Evolutionary conservation across 1,140 invertebrate genomes (phyloP).

Genomic region (Drosophila sucinea): DNA sequence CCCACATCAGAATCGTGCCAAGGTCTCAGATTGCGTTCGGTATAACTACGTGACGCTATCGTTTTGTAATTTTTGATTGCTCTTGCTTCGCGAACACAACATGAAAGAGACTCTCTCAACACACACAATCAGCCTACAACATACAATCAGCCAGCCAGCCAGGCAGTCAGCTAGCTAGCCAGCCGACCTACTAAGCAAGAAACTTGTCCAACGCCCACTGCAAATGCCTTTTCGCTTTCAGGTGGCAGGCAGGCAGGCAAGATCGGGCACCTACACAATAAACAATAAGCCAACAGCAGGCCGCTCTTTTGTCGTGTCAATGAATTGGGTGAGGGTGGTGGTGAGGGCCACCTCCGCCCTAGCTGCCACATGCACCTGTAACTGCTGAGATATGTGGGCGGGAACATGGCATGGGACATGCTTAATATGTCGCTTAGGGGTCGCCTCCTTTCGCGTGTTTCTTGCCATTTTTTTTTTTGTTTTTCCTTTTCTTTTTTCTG

Average conservation of each 20-base stretch:
- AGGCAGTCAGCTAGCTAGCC: not conserved
- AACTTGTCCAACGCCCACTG: slow-evolving; percentile 51
- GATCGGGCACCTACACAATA: slow-evolving; percentile 29
- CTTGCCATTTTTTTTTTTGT: slow-evolving; percentile 6
- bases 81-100: slow-evolving; percentile 44
- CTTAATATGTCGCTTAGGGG: slow-evolving; percentile 3
- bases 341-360: slow-evolving; percentile 4
- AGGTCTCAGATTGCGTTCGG: slow-evolving; percentile 74
- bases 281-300: slow-evolving; percentile 20
- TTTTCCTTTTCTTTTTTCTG: not conserved
- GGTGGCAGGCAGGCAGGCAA: slow-evolving; percentile 27
- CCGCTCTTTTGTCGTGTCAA: slow-evolving; percentile 18
- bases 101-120: slow-evolving; percentile 10
- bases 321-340: slow-evolving; percentile 8
- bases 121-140: slow-evolving; percentile 59
- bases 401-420: not conserved
- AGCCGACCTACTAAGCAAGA: slow-evolving; percentile 48
- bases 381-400: slow-evolving; percentile 5
- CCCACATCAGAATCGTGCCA: slow-evolving; percentile 73
- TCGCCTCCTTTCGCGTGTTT: slow-evolving; percentile 11
- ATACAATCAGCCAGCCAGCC: not conserved
- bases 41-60: slow-evolving; percentile 76
- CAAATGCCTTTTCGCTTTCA: slow-evolving; percentile 50
- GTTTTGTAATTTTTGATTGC: slow-evolving; percentile 58
- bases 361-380: slow-evolving; percentile 10